phyloP scores from a whole-genome alignment of 2,888 invertebrate species.

The Lepeophtheirus nordmannii region DNA sequence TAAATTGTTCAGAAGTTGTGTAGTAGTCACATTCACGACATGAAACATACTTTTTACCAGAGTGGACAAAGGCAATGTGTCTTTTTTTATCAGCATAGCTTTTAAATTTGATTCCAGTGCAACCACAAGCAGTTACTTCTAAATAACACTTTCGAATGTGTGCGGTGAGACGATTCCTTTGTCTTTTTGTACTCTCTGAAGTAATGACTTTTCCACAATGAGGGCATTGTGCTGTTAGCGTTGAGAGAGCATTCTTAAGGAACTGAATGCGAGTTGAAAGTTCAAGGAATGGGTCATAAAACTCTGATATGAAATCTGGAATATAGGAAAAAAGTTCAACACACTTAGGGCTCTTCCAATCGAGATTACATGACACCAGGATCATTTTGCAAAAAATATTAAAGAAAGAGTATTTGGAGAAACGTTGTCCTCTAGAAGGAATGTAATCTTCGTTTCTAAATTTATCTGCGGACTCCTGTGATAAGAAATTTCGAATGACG shows the following conservation, averaged over 20 bases:
- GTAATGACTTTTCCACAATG: neutral
- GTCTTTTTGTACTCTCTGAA: neutral
- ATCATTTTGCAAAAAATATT: constrained; percentile 2
- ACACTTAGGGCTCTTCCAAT: neutral
- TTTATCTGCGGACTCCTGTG: neutral
- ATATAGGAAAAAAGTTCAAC: neutral
- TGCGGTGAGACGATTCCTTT: neutral
- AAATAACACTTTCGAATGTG: neutral
- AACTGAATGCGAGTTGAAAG: neutral
- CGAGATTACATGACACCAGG: neutral
- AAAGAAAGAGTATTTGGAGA: neutral
- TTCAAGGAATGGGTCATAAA: neutral
- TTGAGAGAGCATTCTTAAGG: neutral
- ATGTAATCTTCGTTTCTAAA: neutral
- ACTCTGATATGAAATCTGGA: neutral
- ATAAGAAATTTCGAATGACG: neutral
- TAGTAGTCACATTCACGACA: neutral
- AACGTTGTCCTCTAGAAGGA: neutral
- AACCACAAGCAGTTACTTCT: neutral
- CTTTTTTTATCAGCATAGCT: neutral
- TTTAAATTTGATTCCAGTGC: neutral
- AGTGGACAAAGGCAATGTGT: neutral
- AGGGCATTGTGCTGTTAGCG: neutral
- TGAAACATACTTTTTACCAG: neutral
- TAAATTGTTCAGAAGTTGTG: neutral